These are phyloP conservation scores for Heliconius erato DNA, from an alignment of 2,888 invertebrate genomes.

Conservation along the genomic window DNA sequence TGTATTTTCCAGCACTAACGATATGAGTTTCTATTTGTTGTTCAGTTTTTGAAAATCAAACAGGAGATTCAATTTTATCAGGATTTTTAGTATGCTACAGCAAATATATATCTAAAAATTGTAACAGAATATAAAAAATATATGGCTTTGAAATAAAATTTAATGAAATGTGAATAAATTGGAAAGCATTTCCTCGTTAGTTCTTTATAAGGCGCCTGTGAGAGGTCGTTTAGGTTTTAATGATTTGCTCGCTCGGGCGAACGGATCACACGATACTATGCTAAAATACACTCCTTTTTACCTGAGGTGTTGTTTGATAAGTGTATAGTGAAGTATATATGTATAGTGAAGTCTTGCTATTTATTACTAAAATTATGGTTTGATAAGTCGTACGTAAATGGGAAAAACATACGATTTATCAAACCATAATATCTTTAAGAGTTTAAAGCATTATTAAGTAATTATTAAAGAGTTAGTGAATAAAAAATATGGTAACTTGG, in stretches of 20 bases:
- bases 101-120: neutral
- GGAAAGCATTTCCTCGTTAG: constrained; percentile 44
- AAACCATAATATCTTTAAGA: too few relatives aligned
- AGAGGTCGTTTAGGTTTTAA: constrained; percentile 44
- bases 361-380: too few relatives aligned
- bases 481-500: too few relatives aligned
- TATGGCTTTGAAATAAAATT: constrained; percentile 4
- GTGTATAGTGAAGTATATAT: neutral
- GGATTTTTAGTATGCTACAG: too few relatives aligned
- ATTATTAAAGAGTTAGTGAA: neutral
- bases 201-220: constrained; percentile 44
- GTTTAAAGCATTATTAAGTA: neutral
- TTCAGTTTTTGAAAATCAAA: neutral
- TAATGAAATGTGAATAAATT: constrained; percentile 40
- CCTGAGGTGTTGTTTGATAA: constrained; percentile 8
- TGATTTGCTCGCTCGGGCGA: constrained; percentile 36
- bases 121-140: neutral
- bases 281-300: constrained; percentile 27
- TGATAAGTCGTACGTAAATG: too few relatives aligned
- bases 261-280: constrained; percentile 37
- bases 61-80: neutral
- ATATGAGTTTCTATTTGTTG: neutral
- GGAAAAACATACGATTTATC: too few relatives aligned
- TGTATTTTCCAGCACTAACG: neutral
- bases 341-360: too few relatives aligned